A percentile compares a stretch with the other conserved stretches of the same genome.
Conservation (phyloP, 2,797 vertebrate species). For the Hippopotamyrus pictus region DNA sequence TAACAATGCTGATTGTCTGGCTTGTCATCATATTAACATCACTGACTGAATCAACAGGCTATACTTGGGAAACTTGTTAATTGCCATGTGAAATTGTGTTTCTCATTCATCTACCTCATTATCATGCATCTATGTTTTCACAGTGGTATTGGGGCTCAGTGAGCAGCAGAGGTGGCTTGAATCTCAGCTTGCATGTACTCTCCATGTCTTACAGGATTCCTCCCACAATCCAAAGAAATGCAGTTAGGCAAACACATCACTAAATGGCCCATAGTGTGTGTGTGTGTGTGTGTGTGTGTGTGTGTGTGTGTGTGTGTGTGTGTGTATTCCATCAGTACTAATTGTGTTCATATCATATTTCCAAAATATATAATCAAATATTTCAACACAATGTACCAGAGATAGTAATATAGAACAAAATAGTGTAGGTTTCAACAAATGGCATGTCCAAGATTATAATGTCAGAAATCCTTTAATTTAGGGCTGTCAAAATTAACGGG, state of each 20-base stretch:
- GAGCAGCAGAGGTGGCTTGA: background rate
- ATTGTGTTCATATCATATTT: background rate
- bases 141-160: background rate
- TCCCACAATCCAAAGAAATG: background rate
- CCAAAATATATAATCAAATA: background rate
- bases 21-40: background rate
- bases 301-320: background rate
- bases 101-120: background rate
- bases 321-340: background rate
- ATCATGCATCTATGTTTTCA: background rate
- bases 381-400: background rate
- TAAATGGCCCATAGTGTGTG: background rate
- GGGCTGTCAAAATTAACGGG: no score
- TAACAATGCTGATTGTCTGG: background rate
- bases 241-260: background rate
- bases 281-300: background rate
- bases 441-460: background rate
- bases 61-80: background rate
- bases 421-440: background rate
- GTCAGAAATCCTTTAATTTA: background rate
- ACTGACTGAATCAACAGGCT: background rate
- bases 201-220: background rate
- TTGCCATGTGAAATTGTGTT: background rate
- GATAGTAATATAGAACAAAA: background rate
- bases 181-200: background rate